Evolutionary conservation across 2,113 vertebrate genomes (phyloP).

Genomic region (Desmodus rotundus): DNA sequence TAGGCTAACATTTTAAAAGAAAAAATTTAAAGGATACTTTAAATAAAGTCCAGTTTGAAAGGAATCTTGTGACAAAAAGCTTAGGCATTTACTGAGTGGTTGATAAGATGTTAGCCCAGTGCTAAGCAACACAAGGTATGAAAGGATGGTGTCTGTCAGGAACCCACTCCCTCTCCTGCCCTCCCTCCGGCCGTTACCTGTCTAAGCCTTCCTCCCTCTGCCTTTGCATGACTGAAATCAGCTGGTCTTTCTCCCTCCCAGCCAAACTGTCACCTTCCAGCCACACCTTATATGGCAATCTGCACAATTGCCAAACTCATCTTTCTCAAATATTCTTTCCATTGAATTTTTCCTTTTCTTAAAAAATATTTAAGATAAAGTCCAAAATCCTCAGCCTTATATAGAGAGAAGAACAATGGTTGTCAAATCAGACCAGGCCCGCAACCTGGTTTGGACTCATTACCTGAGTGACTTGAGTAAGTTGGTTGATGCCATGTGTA

Average conservation of each 20-base stretch:
- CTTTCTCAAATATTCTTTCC: not conserved
- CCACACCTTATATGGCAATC: not conserved
- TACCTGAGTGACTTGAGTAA: not conserved
- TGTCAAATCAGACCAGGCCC: not conserved
- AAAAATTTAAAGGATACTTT: not conserved
- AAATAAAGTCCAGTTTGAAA: not conserved
- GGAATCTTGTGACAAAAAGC: not conserved
- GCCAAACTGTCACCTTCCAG: not conserved
- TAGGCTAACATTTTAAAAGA: not conserved
- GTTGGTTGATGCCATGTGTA: not conserved
- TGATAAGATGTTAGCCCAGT: not conserved
- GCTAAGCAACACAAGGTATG: not conserved
- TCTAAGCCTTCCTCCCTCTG: not conserved
- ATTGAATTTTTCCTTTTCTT: not conserved
- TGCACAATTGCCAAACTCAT: not conserved
- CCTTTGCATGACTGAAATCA: not conserved
- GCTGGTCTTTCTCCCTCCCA: not conserved
- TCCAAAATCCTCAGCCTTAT: not conserved
- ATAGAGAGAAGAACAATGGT: not conserved
- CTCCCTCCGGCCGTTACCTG: not conserved
- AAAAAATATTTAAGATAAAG: not conserved
- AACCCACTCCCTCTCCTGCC: too few species aligned
- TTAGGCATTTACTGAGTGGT: not conserved
- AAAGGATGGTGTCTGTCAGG: not conserved
- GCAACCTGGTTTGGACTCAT: not conserved